Evolutionary conservation across 2,888 invertebrate genomes (phyloP).

Genomic region (Laspeyria flexula): DNA sequence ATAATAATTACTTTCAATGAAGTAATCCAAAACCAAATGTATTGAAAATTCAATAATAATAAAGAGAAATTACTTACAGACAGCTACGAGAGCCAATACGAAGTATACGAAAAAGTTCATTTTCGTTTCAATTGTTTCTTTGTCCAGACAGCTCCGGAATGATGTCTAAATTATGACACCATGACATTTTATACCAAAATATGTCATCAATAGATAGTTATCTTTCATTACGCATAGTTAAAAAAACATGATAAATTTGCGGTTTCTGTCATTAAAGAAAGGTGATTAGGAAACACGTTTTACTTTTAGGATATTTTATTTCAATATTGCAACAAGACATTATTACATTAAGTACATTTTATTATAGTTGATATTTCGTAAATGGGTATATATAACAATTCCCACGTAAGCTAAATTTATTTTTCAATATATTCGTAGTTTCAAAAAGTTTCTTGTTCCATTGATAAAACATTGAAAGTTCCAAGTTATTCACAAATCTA

Average conservation of each 20-base stretch:
- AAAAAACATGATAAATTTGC: slow-evolving; percentile 19
- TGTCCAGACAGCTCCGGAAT: slow-evolving; percentile 21
- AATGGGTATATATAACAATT: too few species aligned
- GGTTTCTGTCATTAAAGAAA: slow-evolving; percentile 29
- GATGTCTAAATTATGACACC: slow-evolving; percentile 14
- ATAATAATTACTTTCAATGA: too few species aligned
- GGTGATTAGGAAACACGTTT: slow-evolving; percentile 29
- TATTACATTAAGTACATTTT: background rate
- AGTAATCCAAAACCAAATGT: background rate
- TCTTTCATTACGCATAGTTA: background rate
- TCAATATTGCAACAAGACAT: slow-evolving; percentile 16
- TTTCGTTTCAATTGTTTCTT: slow-evolving; percentile 18
- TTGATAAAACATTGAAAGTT: too few species aligned
- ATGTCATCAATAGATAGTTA: slow-evolving; percentile 18
- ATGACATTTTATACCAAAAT: slow-evolving; percentile 46
- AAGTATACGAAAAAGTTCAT: slow-evolving; percentile 47
- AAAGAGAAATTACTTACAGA: slow-evolving; percentile 42
- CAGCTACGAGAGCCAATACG: slow-evolving; percentile 39
- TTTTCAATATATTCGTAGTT: too few species aligned
- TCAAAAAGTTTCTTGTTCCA: too few species aligned
- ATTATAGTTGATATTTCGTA: background rate
- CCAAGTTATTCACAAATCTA: too few species aligned
- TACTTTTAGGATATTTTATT: slow-evolving; percentile 29
- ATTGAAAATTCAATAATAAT: background rate
- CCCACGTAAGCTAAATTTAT: too few species aligned